Base-by-base conservation (phyloP, 2,113 vertebrate genomes). In the Notothenia rossii region DNA sequence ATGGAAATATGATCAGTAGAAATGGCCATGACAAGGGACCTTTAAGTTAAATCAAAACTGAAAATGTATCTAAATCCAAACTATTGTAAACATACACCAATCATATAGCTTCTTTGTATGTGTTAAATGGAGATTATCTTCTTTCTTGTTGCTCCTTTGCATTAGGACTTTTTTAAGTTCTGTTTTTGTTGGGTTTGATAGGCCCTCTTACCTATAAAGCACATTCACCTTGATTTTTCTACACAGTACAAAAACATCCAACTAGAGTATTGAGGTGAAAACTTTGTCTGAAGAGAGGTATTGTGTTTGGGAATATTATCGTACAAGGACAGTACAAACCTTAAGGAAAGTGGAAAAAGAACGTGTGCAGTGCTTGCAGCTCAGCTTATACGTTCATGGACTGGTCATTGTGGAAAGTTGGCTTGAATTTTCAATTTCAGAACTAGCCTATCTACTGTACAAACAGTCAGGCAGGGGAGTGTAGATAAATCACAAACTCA, bases 401-500 rank as follows among this genome's bases (percentile, higher is more conserved):
- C 17, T 20, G 17, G 15, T 13, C 10, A 20, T n/a, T 33, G 43
- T 18, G 40, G 13, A 45, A 46, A 56, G 10, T 2, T 33, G 7
- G 4, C 17, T 17, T 15, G 11, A 20, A 25, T 36, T 43, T 65
- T 20, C n/a, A 8, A 33, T 51, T 74, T 46, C 40, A 48, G n/a
- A 20, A 46, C 12, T 33, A n/a, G 13, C 62, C 49, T 8, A 48
- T 7, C 7, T 66, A 45, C 25, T n/a, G 14, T 11, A 29, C 29
- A 29, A 46, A 75, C 56, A 51, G 22, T 3, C 13, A 73, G 58
- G 40, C 20, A 50, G 11, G 25, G 20, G 12, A 40, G 13, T 18
- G 13, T 17, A 33, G 75, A 76, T 63, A 50, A 72, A 76, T 56
- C 17, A 75, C 12, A 14, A 50, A n/a, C 67, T 72, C 55, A 68